A percentile compares a stretch with the other conserved stretches of the same genome.
Conservation (phyloP, 2,888 invertebrate genomes). For the Panzeria rudis region DNA sequence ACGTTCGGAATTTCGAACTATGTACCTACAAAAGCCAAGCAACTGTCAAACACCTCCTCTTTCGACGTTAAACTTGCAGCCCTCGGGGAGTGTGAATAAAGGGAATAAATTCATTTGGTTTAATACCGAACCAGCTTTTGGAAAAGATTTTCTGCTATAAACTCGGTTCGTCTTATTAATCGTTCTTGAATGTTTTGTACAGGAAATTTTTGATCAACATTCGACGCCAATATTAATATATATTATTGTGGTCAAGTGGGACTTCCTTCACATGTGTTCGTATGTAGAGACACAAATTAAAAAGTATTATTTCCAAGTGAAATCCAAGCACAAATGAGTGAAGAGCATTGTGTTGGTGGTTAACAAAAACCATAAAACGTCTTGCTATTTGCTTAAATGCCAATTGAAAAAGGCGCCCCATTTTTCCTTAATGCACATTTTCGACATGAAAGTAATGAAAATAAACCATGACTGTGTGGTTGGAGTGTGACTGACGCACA, state of each 20-base stretch:
- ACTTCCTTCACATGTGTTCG: neutral
- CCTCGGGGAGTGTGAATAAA: too few relatives aligned
- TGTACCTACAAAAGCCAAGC: too few relatives aligned
- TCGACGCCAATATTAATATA: neutral
- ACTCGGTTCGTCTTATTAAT: too few relatives aligned
- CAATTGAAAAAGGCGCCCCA: constrained; percentile 54
- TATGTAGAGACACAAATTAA: neutral
- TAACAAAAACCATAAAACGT: constrained; percentile 31
- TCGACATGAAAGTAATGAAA: neutral
- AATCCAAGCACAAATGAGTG: constrained; percentile 18
- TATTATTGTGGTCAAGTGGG: neutral
- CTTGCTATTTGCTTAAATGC: constrained; percentile 52
- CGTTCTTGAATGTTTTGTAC: too few relatives aligned
- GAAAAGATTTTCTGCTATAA: too few relatives aligned
- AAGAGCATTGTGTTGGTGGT: constrained; percentile 13
- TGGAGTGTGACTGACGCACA: neutral
- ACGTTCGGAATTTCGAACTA: too few relatives aligned
- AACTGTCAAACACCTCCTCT: too few relatives aligned
- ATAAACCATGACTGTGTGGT: neutral
- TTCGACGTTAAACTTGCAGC: too few relatives aligned
- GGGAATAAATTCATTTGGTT: too few relatives aligned
- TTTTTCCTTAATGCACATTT: constrained; percentile 54
- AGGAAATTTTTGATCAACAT: too few relatives aligned
- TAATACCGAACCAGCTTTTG: too few relatives aligned
- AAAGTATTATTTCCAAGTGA: neutral